Evolutionary conservation across 2,888 invertebrate species (phyloP).

Genomic region (Spisula solida): DNA sequence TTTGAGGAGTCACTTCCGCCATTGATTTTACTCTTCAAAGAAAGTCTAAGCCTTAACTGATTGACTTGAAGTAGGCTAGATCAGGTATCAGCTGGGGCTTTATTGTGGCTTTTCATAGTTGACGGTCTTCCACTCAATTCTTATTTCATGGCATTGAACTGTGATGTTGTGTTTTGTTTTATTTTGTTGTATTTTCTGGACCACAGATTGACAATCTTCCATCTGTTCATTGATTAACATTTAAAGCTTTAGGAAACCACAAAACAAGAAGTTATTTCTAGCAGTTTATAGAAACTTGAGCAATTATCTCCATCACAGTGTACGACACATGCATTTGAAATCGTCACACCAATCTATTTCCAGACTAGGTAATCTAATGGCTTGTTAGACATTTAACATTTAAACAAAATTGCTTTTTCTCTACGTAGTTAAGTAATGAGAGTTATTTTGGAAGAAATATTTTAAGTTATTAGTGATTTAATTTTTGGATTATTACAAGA

Average conservation of each 20-base stretch:
- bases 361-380: no score
- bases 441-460: neutral
- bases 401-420: constrained; percentile 15
- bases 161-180: neutral
- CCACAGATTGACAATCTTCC: neutral
- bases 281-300: neutral
- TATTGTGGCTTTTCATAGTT: neutral
- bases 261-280: neutral
- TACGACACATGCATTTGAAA: no score
- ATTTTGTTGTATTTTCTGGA: neutral
- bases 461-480: neutral
- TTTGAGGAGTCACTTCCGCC: neutral
- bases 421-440: neutral
- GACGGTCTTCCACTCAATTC: neutral
- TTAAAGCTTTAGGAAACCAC: neutral
- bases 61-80: neutral
- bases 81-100: constrained; percentile 9
- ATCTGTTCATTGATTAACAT: neutral
- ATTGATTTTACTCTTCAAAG: constrained; percentile 17
- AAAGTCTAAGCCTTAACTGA: neutral
- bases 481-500: neutral
- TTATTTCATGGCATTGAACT: neutral
- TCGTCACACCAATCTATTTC: no score
- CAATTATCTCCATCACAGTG: neutral
- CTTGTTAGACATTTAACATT: neutral